Conservation (phyloP, 1,140 invertebrate genomes). For the Lepidurus couesii region DNA sequence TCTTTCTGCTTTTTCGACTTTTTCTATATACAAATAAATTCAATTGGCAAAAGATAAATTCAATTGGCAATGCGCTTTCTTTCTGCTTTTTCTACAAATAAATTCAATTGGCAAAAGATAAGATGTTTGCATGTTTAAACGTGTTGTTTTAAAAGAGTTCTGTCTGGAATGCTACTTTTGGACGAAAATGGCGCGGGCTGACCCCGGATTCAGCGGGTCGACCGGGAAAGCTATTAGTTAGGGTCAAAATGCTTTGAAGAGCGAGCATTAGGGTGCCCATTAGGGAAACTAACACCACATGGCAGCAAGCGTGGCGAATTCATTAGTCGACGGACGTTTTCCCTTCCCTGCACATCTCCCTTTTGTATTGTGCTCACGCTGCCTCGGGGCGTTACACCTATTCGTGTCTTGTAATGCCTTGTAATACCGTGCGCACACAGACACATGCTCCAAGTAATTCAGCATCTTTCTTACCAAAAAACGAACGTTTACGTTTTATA, state of each 20-base stretch:
- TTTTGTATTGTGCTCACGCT: background rate
- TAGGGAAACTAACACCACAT: conserved; percentile 22
- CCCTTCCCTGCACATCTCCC: background rate
- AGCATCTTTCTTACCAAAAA: background rate
- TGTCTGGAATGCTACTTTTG: background rate
- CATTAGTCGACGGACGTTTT: conserved; percentile 13
- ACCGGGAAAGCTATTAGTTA: conserved; percentile 10
- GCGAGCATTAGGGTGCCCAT: conserved; percentile 12
- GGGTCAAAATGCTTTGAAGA: conserved; percentile 19
- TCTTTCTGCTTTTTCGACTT: no score
- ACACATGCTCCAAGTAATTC: background rate
- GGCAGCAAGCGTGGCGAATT: conserved; percentile 20
- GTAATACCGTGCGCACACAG: background rate
- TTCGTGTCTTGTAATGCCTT: background rate
- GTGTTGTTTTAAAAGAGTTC: background rate
- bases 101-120: no score
- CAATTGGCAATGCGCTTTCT: no score
- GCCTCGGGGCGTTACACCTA: background rate
- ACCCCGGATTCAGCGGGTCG: background rate
- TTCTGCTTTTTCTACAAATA: no score
- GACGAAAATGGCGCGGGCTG: background rate
- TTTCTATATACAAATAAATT: no score
- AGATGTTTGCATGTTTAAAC: background rate
- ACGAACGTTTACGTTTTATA: background rate
- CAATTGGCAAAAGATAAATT: no score